Evolutionary conservation across 2,888 invertebrate genomes (phyloP), one percentile per base, ranked within the genome.

Genomic region (Pristionchus fissidentatus): DNA sequence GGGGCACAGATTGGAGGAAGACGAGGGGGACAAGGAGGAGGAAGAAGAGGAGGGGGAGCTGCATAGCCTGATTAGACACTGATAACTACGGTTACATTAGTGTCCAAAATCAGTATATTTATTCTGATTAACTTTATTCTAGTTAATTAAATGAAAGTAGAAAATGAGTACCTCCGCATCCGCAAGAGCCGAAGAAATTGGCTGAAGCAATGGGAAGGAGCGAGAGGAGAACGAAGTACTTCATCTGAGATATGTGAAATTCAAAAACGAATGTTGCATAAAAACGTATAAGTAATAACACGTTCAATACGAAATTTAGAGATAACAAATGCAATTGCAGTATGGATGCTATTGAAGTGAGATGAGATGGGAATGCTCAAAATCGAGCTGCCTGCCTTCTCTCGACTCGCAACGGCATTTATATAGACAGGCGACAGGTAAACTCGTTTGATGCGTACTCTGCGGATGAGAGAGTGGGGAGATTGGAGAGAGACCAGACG

Each of bases 1-100:
- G 87, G 89, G 29, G 85, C 84, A 84, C 41, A 87, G 87, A 49
- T 86, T 83, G 66, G 87, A 86, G 85, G 87, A 85, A 55, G 87
- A 87, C 29, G 87, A 85, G 0, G 80, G 84, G 84, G 85, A 84
- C 89, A 88, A 0, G 87, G 57, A 83, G 84, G 60, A 43, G 86
- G 77, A 46, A 85, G 88, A 29, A 85, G 86, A 75, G 85, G 77
- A 46, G 85, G 88, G 22, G 85, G 86, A 75, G 85, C 86, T 55
- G 87, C 35, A 77, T 46, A 77, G 29, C 46, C 46, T 77, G 49
- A 49, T 77, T 77, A 41, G 75, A 46, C 13, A 49, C 22, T 0
- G 10, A 32, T 32, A 46, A 35, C 15, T n/a, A 35, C 13, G 19
- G 62, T 3, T 35, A 35, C 19, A 8, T 5, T 62, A 26, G 19